Evolutionary conservation across 2,797 vertebrate species (phyloP).

Genomic region (Percopsis omiscomaycus): DNA sequence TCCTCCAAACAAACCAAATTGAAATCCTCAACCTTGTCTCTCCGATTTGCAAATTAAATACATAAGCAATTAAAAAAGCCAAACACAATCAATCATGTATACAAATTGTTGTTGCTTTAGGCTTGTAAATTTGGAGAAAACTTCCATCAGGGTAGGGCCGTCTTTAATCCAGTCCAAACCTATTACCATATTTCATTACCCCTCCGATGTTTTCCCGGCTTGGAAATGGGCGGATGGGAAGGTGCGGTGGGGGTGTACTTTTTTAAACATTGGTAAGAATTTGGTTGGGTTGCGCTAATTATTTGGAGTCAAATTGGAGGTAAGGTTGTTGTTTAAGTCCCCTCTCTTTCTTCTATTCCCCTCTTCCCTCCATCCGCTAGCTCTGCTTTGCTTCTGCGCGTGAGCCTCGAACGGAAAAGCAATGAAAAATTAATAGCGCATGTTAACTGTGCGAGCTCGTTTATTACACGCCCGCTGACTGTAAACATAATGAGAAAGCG

Average conservation of each 20-base stretch:
- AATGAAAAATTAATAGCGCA: conserved; percentile 80
- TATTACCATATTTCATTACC: conserved; percentile 79
- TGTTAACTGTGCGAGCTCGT: conserved; percentile 77
- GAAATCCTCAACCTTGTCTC: conserved; percentile 56
- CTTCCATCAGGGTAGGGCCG: conserved; percentile 73
- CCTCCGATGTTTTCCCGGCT: conserved; percentile 45
- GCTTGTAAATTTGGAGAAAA: conserved; percentile 72
- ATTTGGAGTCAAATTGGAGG: conserved; percentile 66
- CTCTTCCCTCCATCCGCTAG: conserved; percentile 53
- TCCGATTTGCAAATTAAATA: conserved; percentile 77
- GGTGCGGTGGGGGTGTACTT: conserved; percentile 40
- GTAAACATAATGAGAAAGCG: conserved; percentile 78
- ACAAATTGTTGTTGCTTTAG: conserved; percentile 78
- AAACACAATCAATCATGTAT: conserved; percentile 79
- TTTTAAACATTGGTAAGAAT: conserved; percentile 67
- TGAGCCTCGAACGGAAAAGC: conserved; percentile 70
- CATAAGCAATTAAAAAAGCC: conserved; percentile 76
- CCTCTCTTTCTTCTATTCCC: conserved; percentile 20
- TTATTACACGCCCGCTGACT: conserved; percentile 79
- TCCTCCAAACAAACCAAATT: conserved; percentile 45
- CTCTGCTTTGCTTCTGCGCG: conserved; percentile 63
- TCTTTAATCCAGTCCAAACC: conserved; percentile 71
- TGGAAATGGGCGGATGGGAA: conserved; percentile 51
- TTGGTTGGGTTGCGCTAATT: conserved; percentile 64
- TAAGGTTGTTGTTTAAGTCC: conserved; percentile 55